Evolutionary conservation across 1,140 invertebrate genomes (phyloP), one percentile per base, ranked within the genome.

Genomic region (Tyrophagus putrescentiae): DNA sequence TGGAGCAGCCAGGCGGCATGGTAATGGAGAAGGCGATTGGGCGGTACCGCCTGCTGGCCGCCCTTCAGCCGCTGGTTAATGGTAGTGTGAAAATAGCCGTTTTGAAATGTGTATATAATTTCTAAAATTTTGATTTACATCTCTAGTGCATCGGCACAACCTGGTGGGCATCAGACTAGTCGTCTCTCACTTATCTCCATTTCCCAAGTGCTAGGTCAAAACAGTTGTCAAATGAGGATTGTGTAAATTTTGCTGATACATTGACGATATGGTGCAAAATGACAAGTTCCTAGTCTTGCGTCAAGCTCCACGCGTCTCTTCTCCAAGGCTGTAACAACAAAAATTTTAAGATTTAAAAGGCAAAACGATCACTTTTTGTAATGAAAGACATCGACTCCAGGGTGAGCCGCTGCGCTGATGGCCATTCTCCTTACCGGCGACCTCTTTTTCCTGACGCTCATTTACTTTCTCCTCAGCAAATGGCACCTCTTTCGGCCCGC

Each of bases 361-460:
- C n/a, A 48, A 9, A 48, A 9, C 21, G 7, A 48, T 25, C 18
- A 56, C 18, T 16, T n/a, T 60, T 9, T 42, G 23, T 45, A 57
- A 31, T 25, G 13, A 36, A 52, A 64, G 65, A 53, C 57, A 31
- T 56, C 3, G 45, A 67, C 57, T 36, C 82, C 9, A 76, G 79
- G 68, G 87, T 87, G 32, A 83, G 87, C 11, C 78, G 85, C 69
- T 80, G n/a, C 95, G 42, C 63, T 81, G 39, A 72, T 94, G 64
- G 69, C 83, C 31, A 83, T 94, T 79, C 87, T 93, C 0, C 80
- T 96, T 59, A 91, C 93, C 13, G 89, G 90, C 0, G 93, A 96
- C 70, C 73, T 95, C 39, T 82, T 91, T 65, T 94, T 95, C 73
- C 82, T 84, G 64, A 90, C 87, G 67, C 81, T 84, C 1, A 94